These are phyloP conservation scores for Drosophila leontia DNA, from an alignment of 1,140 invertebrate species.

Conservation along the genomic window DNA sequence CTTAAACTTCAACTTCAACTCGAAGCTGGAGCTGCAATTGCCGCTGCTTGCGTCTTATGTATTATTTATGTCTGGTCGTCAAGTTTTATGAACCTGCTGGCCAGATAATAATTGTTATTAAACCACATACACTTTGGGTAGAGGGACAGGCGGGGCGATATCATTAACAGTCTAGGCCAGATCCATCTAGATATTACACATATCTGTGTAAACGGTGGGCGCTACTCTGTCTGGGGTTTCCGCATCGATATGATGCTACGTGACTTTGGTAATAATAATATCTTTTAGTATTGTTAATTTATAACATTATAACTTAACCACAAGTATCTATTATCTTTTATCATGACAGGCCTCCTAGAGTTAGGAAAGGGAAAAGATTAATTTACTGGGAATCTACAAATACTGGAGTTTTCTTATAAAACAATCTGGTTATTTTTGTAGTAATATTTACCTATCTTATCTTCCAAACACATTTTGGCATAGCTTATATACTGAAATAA, in stretches of 20 bases:
- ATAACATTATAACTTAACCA: not conserved
- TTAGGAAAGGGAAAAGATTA: not conserved
- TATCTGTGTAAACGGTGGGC: constrained; percentile 25
- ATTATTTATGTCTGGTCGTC: constrained; percentile 44
- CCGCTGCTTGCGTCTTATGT: constrained; percentile 17
- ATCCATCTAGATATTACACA: constrained; percentile 32
- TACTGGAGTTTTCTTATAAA: not conserved
- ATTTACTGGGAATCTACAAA: not conserved
- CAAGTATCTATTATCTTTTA: not conserved
- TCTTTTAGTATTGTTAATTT: not conserved
- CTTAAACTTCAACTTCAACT: constrained; percentile 14
- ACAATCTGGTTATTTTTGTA: too few species aligned
- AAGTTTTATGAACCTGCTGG: constrained; percentile 37
- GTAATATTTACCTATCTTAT: too few species aligned
- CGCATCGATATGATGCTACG: constrained; percentile 12
- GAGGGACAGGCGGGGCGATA: not conserved
- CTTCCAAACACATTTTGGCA: not conserved
- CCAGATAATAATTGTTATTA: constrained; percentile 52
- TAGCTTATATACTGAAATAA: too few species aligned
- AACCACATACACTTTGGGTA: constrained; percentile 35
- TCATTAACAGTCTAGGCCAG: constrained; percentile 50
- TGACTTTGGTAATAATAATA: not conserved
- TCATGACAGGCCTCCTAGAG: not conserved
- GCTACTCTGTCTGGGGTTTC: constrained; percentile 25
- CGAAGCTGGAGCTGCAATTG: constrained; percentile 42